Conservation (phyloP, 2,113 vertebrate species). For the Pristiophorus japonicus region DNA sequence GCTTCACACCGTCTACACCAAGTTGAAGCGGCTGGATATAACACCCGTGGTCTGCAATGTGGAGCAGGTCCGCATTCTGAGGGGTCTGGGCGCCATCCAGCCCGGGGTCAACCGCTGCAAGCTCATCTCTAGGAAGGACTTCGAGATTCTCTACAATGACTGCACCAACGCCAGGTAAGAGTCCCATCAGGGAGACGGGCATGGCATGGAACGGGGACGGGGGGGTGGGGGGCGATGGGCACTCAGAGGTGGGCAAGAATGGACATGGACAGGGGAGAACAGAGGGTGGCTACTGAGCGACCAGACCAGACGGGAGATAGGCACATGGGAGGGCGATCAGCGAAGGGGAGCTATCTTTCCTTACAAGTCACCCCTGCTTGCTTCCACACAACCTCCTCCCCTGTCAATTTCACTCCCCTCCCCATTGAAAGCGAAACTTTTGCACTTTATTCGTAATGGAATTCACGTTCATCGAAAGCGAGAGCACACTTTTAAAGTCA, state of each 20-base stretch:
- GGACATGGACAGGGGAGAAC: not conserved
- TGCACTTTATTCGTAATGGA: not conserved
- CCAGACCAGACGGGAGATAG: no score
- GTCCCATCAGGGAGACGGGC: not conserved
- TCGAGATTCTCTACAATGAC: slow-evolving; percentile 97
- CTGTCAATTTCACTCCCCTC: not conserved
- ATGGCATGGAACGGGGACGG: not conserved
- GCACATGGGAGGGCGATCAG: not conserved
- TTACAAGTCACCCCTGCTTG: not conserved
- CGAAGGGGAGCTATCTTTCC: not conserved
- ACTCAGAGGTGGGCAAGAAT: not conserved
- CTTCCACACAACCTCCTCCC: not conserved
- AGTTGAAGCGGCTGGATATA: slow-evolving; percentile 97
- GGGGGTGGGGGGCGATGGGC: not conserved
- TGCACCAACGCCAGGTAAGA: slow-evolving; percentile 95
- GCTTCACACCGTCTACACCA: slow-evolving; percentile 97
- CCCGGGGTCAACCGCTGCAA: slow-evolving; percentile 97
- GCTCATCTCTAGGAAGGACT: slow-evolving; percentile 96
- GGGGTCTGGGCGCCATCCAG: slow-evolving; percentile 93
- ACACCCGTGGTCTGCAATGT: slow-evolving; percentile 97
- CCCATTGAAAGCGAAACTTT: not conserved
- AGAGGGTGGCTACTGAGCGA: no score
- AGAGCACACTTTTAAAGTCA: not conserved
- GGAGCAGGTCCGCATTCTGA: slow-evolving; percentile 95
- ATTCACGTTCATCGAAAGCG: not conserved